Conservation (phyloP, 92 coral and sea anemone genomes). For the Zoanthus sociatus region DNA sequence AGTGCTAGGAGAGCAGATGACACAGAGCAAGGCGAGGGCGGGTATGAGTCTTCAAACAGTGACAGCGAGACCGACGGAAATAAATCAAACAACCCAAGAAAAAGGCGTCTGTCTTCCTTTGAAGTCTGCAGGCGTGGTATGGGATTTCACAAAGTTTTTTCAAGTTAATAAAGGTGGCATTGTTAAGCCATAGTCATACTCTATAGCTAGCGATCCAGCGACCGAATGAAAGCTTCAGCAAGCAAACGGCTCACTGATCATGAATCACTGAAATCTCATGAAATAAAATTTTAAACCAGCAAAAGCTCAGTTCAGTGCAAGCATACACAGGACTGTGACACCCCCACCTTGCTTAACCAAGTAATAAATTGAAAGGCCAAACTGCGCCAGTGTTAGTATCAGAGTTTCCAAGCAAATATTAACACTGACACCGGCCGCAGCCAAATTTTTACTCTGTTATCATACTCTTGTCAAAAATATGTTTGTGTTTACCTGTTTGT, state of each 20-base stretch:
- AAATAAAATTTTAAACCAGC: constrained; percentile 4
- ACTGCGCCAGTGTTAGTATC: too few relatives aligned
- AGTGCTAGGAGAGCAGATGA: too few relatives aligned
- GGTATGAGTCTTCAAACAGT: too few relatives aligned
- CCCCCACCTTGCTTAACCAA: background rate
- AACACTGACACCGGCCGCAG: constrained; percentile 17
- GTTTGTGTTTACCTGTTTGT: too few relatives aligned
- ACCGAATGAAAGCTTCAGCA: constrained; percentile 6
- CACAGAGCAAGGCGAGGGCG: too few relatives aligned
- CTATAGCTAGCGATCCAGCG: background rate
- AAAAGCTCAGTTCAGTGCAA: too few relatives aligned
- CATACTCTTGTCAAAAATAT: background rate
- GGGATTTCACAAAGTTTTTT: background rate
- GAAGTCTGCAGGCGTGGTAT: too few relatives aligned
- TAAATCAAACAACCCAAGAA: too few relatives aligned
- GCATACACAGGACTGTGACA: too few relatives aligned
- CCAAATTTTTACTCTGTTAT: constrained; percentile 7
- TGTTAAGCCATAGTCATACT: background rate
- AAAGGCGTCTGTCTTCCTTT: too few relatives aligned
- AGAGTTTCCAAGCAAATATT: background rate
- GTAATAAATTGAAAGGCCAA: background rate
- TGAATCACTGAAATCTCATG: background rate
- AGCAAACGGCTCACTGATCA: constrained; percentile 1
- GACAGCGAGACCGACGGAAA: too few relatives aligned
- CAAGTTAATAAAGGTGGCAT: constrained; percentile 3